Base-by-base conservation (phyloP, 2,113 vertebrate genomes). In the Excalfactoria chinensis region DNA sequence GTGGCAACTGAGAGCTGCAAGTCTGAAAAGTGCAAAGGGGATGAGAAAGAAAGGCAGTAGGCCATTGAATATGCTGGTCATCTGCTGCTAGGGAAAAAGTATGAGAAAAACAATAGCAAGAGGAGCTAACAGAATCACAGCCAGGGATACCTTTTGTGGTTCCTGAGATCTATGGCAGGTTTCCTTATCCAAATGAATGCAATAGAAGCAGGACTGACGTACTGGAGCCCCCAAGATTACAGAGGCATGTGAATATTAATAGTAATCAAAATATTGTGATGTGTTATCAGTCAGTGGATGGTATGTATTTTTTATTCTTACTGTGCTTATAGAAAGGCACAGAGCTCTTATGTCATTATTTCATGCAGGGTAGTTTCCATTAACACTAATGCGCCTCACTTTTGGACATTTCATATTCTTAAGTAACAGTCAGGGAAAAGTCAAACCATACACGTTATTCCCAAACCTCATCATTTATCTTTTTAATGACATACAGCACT, bases 1-100 rank as follows among this genome's bases (percentile, higher is more conserved):
- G 97, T 96, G 92, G 76, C 95, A 92, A 98, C 91, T 59, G 97
- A 97, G 90, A 98, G 97, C 56, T 79, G 84, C 51, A 98, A 32
- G 30, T 96, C 98, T 99, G 96, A 97, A 98, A 95, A 44, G 75
- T 46, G 86, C 44, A 59, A 92, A 66, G 30, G 43, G 28, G 71
- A 49, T 63, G 62, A 80, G 88, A 91, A 41, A 81, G 12, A 53
- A 51, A 77, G 51, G 95, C 77, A 96, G 71, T 41, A 66, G 51
- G 72, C 15, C 77, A 44, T 6, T 84, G 35, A 79, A 95, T 83
- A 14, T 23, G 53, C 19, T 0, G 0, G 4, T 32, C 0, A 1
- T 22, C 34, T 49, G 23, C 20, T 84, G 49, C 30, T 43, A 67
- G 53, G 26, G n/a, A 53, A 63, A 70, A 74, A 85, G 56, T 30